Conservation (phyloP, 2,888 invertebrate genomes). For the Andrena praecox region DNA sequence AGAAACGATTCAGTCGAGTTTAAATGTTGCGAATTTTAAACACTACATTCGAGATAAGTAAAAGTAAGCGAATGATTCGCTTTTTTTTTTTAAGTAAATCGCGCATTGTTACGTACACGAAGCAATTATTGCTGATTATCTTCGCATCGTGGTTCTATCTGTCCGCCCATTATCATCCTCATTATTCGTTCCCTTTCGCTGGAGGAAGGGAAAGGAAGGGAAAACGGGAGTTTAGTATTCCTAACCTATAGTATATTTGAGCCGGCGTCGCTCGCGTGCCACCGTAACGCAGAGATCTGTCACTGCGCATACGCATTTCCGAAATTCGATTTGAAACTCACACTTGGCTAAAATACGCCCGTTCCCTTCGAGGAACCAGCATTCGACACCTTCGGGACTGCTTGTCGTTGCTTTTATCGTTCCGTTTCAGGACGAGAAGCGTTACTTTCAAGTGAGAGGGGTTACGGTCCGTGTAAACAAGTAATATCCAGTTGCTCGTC, state of each 20-base stretch:
- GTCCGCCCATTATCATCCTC: constrained; percentile 2
- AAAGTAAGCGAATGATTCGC: background rate
- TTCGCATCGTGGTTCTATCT: background rate
- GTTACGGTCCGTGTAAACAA: constrained; percentile 29
- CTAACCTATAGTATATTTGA: constrained; percentile 43
- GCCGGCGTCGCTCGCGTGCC: constrained; percentile 31
- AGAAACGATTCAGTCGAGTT: background rate
- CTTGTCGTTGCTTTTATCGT: background rate
- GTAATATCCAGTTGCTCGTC: constrained; percentile 19
- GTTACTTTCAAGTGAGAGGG: constrained; percentile 19
- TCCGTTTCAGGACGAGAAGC: constrained; percentile 9
- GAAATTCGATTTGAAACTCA: constrained; percentile 53
- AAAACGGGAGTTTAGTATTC: constrained; percentile 6
- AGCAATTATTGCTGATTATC: background rate
- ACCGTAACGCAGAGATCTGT: constrained; percentile 32
- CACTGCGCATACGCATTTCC: constrained; percentile 61
- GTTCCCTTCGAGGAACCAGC: background rate
- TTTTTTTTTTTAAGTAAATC: background rate
- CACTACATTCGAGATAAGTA: background rate
- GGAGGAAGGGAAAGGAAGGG: background rate
- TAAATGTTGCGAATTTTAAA: background rate
- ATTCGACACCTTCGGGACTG: background rate
- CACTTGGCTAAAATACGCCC: background rate
- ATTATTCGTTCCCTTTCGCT: background rate
- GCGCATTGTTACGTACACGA: background rate